A percentile compares a stretch with the other conserved stretches of the same genome.
Evolutionary conservation across 2,113 vertebrate species (phyloP).

Genomic region (Aspidoscelis tigris): DNA sequence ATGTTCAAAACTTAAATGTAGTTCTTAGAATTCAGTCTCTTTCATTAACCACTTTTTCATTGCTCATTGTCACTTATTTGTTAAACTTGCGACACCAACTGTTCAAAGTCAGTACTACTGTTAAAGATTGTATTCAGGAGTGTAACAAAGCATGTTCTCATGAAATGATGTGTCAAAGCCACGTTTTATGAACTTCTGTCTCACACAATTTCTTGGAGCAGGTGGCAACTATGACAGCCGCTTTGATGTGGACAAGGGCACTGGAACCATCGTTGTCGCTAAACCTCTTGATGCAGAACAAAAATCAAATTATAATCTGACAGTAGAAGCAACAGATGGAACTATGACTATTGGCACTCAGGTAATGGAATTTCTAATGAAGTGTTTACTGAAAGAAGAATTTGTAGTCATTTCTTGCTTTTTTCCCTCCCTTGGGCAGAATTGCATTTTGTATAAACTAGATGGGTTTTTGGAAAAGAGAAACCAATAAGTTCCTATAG

Average conservation of each 20-base stretch:
- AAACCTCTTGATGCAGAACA: constrained; percentile 93
- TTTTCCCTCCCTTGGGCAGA: not conserved
- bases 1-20: not conserved
- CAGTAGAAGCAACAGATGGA: constrained; percentile 96
- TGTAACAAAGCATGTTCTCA: constrained; percentile 45
- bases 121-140: constrained; percentile 49
- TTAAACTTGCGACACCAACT: constrained; percentile 27
- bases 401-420: constrained; percentile 29
- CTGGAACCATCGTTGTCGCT: constrained; percentile 92
- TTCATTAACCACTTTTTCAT: constrained; percentile 25
- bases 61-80: not conserved
- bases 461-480: not conserved
- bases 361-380: constrained; percentile 82
- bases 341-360: constrained; percentile 90
- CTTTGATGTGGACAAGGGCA: constrained; percentile 96
- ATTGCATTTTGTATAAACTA: constrained; percentile 27
- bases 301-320: constrained; percentile 97
- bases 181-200: constrained; percentile 64
- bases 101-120: constrained; percentile 23
- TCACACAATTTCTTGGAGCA: constrained; percentile 74
- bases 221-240: constrained; percentile 97
- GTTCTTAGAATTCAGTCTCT: constrained; percentile 7
- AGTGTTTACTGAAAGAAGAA: constrained; percentile 54
- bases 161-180: constrained; percentile 4
- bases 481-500: not conserved